Evolutionary conservation across 2,888 invertebrate genomes (phyloP).

Genomic region (Rotaria magnacalcarata): DNA sequence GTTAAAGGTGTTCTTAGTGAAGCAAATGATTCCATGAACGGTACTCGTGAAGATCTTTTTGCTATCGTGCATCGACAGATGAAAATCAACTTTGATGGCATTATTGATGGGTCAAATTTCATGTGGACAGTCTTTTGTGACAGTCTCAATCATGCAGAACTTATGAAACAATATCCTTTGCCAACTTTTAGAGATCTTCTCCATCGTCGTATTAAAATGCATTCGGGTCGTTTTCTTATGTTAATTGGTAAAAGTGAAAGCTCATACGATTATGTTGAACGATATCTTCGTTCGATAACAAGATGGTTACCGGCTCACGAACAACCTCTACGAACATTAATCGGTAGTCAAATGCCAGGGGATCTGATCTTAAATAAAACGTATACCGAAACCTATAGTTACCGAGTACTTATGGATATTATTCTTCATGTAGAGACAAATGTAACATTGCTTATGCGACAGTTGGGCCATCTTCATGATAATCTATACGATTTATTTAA

Average conservation of each 20-base stretch:
- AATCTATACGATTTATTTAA: constrained; percentile 34
- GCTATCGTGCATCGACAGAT: no score
- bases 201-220: not conserved
- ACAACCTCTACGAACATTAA: not conserved
- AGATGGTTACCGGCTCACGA: no score
- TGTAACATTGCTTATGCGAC: not conserved
- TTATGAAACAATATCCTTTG: not conserved
- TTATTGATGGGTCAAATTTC: not conserved
- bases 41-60: no score
- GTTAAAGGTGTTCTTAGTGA: constrained; percentile 22
- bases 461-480: not conserved
- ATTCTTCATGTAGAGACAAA: not conserved
- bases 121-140: not conserved
- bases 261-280: not conserved
- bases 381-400: not conserved
- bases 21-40: not conserved
- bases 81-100: not conserved
- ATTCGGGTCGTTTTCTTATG: not conserved
- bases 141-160: not conserved
- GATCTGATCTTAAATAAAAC: not conserved
- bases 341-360: not conserved
- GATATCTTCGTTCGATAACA: not conserved
- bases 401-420: not conserved
- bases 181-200: not conserved
- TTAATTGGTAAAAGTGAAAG: not conserved